Percentiles rank a stretch among this genome's conserved stretches.
Evolutionary conservation across 2,888 invertebrate species (phyloP).

Genomic region (Philonicus albiceps): DNA sequence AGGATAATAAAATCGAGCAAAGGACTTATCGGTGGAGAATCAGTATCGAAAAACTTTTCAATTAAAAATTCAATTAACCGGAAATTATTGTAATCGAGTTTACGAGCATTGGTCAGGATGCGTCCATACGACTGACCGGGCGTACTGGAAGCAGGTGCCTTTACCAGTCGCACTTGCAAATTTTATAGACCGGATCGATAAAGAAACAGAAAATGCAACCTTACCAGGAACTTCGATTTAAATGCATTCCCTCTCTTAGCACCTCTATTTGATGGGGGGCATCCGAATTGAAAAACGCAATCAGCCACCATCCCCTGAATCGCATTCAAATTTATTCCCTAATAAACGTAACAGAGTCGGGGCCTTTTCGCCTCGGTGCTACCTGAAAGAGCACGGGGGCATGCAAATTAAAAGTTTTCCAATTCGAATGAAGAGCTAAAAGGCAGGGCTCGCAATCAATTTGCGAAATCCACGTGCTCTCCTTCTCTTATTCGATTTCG

Average conservation of each 20-base stretch:
- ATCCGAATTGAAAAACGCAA: constrained; percentile 16
- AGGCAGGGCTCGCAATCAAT: background rate
- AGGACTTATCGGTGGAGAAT: constrained; percentile 30
- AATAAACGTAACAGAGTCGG: constrained; percentile 2
- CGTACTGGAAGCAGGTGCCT: background rate
- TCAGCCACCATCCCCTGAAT: constrained; percentile 13
- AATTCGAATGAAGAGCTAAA: background rate
- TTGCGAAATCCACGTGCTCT: background rate
- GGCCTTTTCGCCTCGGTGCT: background rate
- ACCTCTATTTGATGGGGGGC: background rate
- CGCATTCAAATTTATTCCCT: constrained; percentile 30
- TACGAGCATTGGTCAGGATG: background rate
- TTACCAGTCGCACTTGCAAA: background rate
- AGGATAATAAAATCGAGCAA: constrained; percentile 38
- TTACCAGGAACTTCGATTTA: background rate
- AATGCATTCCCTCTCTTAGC: background rate
- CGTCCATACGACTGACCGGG: background rate
- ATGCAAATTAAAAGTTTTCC: constrained; percentile 9
- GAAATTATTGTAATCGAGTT: constrained; percentile 49
- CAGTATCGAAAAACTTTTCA: constrained; percentile 46
- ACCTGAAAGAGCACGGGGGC: background rate
- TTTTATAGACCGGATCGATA: background rate
- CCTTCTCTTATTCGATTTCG: background rate
- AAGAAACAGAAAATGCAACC: background rate
- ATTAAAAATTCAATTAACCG: constrained; percentile 50